These are phyloP conservation scores for Candoia aspera DNA, from an alignment of 2,113 vertebrate species.

Conservation along the genomic window DNA sequence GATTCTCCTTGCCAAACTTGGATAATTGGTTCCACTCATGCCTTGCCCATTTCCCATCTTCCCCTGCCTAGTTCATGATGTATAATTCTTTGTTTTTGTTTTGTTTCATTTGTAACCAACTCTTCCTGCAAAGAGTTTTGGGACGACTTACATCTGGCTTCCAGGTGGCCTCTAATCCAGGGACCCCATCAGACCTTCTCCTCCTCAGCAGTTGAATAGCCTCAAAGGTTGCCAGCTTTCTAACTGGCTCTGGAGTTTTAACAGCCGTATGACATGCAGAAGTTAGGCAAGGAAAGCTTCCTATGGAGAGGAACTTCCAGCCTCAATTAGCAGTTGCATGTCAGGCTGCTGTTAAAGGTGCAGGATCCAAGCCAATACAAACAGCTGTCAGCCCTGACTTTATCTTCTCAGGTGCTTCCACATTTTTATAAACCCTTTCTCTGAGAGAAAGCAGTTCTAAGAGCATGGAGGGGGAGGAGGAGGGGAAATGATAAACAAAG, in stretches of 20 bases:
- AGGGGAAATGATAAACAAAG: slow-evolving; percentile 5
- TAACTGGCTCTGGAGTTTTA: neutral
- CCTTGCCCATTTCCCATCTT: neutral
- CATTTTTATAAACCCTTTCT: neutral
- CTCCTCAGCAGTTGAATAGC: neutral
- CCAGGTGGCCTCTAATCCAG: neutral
- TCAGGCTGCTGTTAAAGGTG: neutral
- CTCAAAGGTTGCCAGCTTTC: neutral
- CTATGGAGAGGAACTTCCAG: neutral
- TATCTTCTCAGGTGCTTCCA: neutral
- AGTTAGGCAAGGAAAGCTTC: neutral
- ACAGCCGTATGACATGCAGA: neutral
- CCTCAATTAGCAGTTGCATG: neutral
- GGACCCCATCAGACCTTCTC: neutral
- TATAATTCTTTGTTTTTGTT: neutral
- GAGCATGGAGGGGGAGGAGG: neutral
- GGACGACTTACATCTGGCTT: neutral
- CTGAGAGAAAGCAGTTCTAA: neutral
- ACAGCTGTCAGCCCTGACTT: neutral
- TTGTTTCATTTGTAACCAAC: neutral
- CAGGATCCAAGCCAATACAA: neutral
- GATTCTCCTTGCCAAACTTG: neutral
- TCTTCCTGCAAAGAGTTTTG: neutral
- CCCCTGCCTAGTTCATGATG: neutral
- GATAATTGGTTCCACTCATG: neutral